Evolutionary conservation across 2,888 invertebrate species (phyloP).

Genomic region (Anorthoa munda): DNA sequence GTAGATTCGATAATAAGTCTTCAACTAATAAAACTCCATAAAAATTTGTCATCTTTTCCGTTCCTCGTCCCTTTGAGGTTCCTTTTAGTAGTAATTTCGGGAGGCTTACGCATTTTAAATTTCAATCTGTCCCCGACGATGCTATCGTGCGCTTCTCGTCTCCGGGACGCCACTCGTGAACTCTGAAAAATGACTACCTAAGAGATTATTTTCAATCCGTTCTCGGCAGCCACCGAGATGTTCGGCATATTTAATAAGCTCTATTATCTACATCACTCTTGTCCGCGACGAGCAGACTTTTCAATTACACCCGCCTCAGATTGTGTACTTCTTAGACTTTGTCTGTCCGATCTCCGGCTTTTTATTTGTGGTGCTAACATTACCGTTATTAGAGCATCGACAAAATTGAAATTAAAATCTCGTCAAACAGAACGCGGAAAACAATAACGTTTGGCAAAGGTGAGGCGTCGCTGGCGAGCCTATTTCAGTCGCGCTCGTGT

Average conservation of each 20-base stretch:
- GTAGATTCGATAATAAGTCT: constrained; percentile 60
- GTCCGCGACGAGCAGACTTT: constrained; percentile 78
- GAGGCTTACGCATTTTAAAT: constrained; percentile 80
- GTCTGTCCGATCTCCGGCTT: constrained; percentile 26
- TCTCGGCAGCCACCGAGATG: constrained; percentile 75
- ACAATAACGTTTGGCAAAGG: constrained; percentile 71
- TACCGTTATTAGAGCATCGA: constrained; percentile 1
- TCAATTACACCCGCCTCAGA: constrained; percentile 80
- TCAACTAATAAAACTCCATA: constrained; percentile 58
- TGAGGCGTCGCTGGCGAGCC: constrained; percentile 71
- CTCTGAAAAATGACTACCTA: constrained; percentile 82
- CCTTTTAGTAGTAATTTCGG: constrained; percentile 73
- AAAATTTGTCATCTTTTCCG: constrained; percentile 70
- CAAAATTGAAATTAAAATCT: constrained; percentile 44
- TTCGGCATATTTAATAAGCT: constrained; percentile 86
- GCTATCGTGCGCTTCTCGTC: constrained; percentile 74
- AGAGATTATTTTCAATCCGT: constrained; percentile 86
- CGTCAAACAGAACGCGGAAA: constrained; percentile 54
- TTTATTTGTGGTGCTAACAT: constrained; percentile 5
- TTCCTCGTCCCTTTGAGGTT: constrained; percentile 69
- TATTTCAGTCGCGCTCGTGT: constrained; percentile 78
- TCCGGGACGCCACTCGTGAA: constrained; percentile 74
- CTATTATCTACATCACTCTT: constrained; percentile 83
- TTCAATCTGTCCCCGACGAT: constrained; percentile 79
- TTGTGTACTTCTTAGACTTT: constrained; percentile 70